These are phyloP conservation scores for Leucoraja ocellata DNA, from an alignment of 2,797 vertebrate species.

Conservation along the genomic window DNA sequence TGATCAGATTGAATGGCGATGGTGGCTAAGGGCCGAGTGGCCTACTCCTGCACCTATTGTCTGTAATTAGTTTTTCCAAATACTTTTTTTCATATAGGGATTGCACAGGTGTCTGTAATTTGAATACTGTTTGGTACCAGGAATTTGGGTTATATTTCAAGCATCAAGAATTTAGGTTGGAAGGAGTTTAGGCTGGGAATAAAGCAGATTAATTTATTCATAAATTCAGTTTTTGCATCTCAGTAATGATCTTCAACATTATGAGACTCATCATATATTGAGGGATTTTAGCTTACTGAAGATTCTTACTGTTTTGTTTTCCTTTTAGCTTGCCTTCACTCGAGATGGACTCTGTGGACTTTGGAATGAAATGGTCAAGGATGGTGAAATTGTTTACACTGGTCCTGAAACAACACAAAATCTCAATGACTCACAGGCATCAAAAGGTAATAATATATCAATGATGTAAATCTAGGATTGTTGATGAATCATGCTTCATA, in stretches of 20 bases:
- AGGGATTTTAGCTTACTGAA: not conserved
- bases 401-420: slow-evolving; percentile 74
- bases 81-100: too few species aligned
- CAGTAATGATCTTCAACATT: not conserved
- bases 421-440: slow-evolving; percentile 60
- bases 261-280: not conserved
- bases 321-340: slow-evolving; percentile 80
- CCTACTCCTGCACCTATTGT: too few species aligned
- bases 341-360: slow-evolving; percentile 90
- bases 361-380: slow-evolving; percentile 99
- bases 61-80: too few species aligned
- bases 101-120: too few species aligned
- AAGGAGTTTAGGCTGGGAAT: not conserved
- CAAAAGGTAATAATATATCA: slow-evolving; percentile 57
- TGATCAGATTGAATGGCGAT: too few species aligned
- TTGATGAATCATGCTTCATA: not conserved
- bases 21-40: too few species aligned
- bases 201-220: not conserved
- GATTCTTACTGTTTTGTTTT: not conserved
- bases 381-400: slow-evolving; percentile 86
- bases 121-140: too few species aligned
- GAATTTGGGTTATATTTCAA: too few species aligned
- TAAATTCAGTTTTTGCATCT: not conserved
- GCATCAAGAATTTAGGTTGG: not conserved
- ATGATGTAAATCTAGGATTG: not conserved